Percentiles rank a stretch among this genome's conserved stretches.
These are phyloP conservation scores for Tribolium madens DNA, from an alignment of 1,140 invertebrate species.

Conservation along the genomic window DNA sequence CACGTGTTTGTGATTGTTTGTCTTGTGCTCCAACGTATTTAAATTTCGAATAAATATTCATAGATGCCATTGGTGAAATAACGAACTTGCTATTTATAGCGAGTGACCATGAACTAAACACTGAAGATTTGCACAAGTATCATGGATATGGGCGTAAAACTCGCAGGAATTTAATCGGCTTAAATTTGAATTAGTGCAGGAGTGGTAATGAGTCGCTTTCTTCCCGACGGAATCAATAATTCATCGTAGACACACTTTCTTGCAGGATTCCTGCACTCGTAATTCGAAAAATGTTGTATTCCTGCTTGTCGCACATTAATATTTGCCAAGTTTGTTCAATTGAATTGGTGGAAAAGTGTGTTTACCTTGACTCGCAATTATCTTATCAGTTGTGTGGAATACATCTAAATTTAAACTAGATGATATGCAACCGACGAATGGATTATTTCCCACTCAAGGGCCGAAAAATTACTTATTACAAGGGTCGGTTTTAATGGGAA, in stretches of 20 bases:
- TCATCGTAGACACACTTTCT: not conserved
- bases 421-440: not conserved
- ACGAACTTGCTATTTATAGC: slow-evolving; percentile 44
- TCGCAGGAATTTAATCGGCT: not conserved
- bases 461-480: not conserved
- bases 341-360: not conserved
- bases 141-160: not conserved
- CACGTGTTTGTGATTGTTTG: too few relatives aligned
- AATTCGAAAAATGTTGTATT: too few relatives aligned
- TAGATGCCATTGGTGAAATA: slow-evolving; percentile 44
- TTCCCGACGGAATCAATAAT: too few relatives aligned
- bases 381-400: slow-evolving; percentile 9
- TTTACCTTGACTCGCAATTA: slow-evolving; percentile 29
- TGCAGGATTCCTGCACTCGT: not conserved
- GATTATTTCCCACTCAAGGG: not conserved
- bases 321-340: too few relatives aligned
- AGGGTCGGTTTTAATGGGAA: not conserved
- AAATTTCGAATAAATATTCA: slow-evolving; percentile 39
- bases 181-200: too few relatives aligned
- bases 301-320: too few relatives aligned
- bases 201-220: too few relatives aligned
- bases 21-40: slow-evolving; percentile 5
- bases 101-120: slow-evolving; percentile 41
- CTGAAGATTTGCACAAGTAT: slow-evolving; percentile 37
- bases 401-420: not conserved